Evolutionary conservation across 2,797 vertebrate species (phyloP).

Genomic region (Enteromius thamalakanensis): DNA sequence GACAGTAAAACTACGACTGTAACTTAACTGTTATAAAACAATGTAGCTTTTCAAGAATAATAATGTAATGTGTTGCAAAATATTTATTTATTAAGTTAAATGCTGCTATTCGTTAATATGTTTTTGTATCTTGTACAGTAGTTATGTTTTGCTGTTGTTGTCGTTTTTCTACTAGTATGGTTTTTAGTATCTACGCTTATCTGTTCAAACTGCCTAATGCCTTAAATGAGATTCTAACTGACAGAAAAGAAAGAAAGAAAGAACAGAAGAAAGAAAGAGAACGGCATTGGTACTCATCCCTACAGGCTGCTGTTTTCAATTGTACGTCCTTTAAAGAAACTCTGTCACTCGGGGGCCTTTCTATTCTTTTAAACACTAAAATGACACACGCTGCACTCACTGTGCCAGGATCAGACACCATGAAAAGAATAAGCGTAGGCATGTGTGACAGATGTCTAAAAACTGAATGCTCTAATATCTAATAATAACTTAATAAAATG

Average conservation of each 20-base stretch:
- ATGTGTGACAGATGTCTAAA: slow-evolving; percentile 24
- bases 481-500: background rate
- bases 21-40: background rate
- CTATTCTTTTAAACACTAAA: slow-evolving; percentile 13
- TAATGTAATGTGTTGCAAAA: background rate
- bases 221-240: background rate
- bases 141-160: background rate
- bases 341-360: slow-evolving; percentile 50
- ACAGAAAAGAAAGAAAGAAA: background rate
- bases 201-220: background rate
- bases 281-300: slow-evolving; percentile 75
- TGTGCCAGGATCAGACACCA: slow-evolving; percentile 15
- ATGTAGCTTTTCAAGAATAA: background rate
- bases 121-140: background rate
- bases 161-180: background rate
- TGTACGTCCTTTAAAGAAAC: slow-evolving; percentile 68
- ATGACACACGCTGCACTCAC: background rate
- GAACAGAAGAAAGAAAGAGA: slow-evolving; percentile 44
- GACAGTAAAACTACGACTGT: background rate
- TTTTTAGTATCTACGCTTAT: too few relatives aligned
- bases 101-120: background rate
- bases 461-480: slow-evolving; percentile 10
- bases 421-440: background rate
- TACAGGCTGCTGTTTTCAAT: slow-evolving; percentile 69
- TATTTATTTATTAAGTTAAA: background rate